Percentiles rank a stretch among this genome's conserved stretches.
Evolutionary conservation across 2,113 vertebrate species (phyloP).

Genomic region (Pelecanoides urinatrix): DNA sequence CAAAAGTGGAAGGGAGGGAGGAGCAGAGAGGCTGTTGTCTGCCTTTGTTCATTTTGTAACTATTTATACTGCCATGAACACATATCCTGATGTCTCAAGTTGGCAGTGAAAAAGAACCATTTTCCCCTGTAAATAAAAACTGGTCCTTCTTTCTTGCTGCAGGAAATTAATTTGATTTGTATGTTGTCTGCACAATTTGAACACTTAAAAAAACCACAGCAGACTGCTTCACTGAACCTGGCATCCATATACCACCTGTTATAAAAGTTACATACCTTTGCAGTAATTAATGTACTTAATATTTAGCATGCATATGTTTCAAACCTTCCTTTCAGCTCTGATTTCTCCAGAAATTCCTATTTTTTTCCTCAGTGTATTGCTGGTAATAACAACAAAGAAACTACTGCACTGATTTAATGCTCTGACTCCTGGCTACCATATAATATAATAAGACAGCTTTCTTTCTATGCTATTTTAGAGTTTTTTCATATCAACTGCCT

Average conservation of each 20-base stretch:
- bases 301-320: neutral
- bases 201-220: neutral
- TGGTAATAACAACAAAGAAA: neutral
- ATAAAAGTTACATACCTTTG: neutral
- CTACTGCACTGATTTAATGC: neutral
- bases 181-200: neutral
- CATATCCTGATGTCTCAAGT: neutral
- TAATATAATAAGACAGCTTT: neutral
- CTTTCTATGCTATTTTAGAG: neutral
- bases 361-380: neutral
- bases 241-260: neutral
- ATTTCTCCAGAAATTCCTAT: neutral
- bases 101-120: neutral
- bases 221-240: neutral
- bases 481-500: neutral
- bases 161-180: neutral
- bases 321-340: neutral
- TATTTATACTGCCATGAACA: neutral
- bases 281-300: neutral
- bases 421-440: neutral
- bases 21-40: neutral
- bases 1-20: neutral
- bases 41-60: neutral
- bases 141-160: neutral
- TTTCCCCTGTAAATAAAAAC: neutral